phyloP scores from a whole-genome alignment of 2,797 vertebrate genomes.

The Mormyrus proboscirostris region DNA sequence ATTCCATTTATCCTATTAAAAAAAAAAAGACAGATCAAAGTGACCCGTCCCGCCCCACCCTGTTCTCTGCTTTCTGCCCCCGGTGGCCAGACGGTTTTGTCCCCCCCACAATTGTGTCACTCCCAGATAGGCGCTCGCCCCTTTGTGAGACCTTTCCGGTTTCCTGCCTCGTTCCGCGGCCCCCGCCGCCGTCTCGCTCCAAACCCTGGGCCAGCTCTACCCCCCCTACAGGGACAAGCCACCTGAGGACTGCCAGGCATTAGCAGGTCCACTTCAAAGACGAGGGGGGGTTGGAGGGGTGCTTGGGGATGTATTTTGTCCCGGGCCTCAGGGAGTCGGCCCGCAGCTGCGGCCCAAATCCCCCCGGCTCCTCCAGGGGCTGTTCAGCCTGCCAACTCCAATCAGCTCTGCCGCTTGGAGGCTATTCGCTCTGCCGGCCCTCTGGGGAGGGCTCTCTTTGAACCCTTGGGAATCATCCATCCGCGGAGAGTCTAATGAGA shows the following conservation, averaged over 20 bases:
- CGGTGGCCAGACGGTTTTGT: slow-evolving; percentile 36
- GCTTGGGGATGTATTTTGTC: slow-evolving; percentile 21
- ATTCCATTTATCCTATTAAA: slow-evolving; percentile 40
- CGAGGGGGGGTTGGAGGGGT: neutral
- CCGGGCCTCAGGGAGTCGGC: slow-evolving; percentile 28
- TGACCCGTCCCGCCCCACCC: slow-evolving; percentile 4
- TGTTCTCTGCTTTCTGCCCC: slow-evolving; percentile 12
- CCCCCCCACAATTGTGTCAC: slow-evolving; percentile 38
- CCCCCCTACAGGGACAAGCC: slow-evolving; percentile 26
- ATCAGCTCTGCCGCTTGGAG: slow-evolving; percentile 22
- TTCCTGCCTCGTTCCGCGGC: slow-evolving; percentile 50
- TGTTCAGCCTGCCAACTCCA: slow-evolving; percentile 31
- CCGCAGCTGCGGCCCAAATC: slow-evolving; percentile 25
- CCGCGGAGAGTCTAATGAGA: slow-evolving; percentile 6
- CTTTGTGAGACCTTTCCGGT: slow-evolving; percentile 47
- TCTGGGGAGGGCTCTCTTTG: slow-evolving; percentile 23
- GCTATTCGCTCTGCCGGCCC: slow-evolving; percentile 8
- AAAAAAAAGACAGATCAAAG: slow-evolving; percentile 49
- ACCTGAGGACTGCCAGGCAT: slow-evolving; percentile 60
- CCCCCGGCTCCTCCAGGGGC: slow-evolving; percentile 15
- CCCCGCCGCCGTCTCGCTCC: slow-evolving; percentile 48
- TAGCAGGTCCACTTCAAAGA: slow-evolving; percentile 56
- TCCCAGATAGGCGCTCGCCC: neutral
- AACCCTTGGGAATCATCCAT: slow-evolving; percentile 17
- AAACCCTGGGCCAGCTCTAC: neutral